Percentiles rank a stretch among this genome's conserved stretches.
Conservation (phyloP, 2,113 vertebrate species). For the Poecilia latipinna region DNA sequence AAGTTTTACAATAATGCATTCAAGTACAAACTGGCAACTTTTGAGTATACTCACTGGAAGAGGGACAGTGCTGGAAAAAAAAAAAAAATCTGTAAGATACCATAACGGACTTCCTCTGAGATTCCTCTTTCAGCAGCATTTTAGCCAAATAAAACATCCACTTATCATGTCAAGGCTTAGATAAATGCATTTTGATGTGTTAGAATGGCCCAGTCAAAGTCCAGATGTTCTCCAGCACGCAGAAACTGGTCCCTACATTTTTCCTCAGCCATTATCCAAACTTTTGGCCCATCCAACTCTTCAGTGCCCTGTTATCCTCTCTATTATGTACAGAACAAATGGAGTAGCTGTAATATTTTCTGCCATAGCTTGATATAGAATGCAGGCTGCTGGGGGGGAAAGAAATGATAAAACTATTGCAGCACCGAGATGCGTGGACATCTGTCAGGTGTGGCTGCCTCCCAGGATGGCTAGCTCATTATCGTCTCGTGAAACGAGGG, state of each 20-base stretch:
- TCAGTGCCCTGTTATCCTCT: constrained; percentile 1
- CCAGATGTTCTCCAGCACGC: neutral
- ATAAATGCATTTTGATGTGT: too few species aligned
- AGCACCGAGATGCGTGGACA: constrained; percentile 62
- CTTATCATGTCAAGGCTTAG: too few species aligned
- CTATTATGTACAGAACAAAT: constrained; percentile 20
- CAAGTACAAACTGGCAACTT: neutral
- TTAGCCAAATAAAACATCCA: too few species aligned
- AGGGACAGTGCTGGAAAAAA: too few species aligned
- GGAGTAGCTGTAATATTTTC: constrained; percentile 37
- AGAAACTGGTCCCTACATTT: neutral
- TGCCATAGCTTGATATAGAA: constrained; percentile 29
- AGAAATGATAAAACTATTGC: constrained; percentile 65
- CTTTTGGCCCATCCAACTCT: neutral
- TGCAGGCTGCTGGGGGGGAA: constrained; percentile 39
- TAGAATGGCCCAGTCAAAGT: too few species aligned
- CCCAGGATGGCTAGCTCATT: constrained; percentile 71
- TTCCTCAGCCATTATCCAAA: constrained; percentile 8
- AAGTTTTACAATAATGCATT: neutral
- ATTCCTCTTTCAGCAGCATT: too few species aligned
- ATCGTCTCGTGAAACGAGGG: constrained; percentile 62
- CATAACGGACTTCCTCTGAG: too few species aligned
- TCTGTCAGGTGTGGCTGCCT: constrained; percentile 71
- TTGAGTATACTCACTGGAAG: neutral
- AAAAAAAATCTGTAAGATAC: too few species aligned